Evolutionary conservation across 1,140 invertebrate species (phyloP), one percentile per base, ranked within the genome.

Genomic region (Anadara kagoshimensis): DNA sequence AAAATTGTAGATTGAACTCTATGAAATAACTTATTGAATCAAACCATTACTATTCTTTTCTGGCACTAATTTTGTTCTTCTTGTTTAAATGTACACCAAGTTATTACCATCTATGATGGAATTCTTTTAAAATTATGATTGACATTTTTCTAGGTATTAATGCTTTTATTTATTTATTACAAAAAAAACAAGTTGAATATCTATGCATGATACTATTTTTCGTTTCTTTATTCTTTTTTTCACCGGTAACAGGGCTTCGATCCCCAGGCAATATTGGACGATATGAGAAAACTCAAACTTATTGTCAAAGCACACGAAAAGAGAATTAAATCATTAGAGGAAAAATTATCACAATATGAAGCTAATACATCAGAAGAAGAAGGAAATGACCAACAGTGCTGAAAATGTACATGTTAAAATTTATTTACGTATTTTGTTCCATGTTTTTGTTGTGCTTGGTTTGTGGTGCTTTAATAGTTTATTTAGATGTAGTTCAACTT

Each of bases 221-320:
- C 22, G 14, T 56, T 56, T 22, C n/a, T 26, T 10, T 56, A 14
- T 29, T 56, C 22, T 22, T 56, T 22, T 22, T 56, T 56, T 56
- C 26, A 26, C 26, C 29, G 29, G 57, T 49, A 61, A 56, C 76
- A 86, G 85, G 85, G 83, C 53, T 86, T 86, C 76, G 85, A 87
- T 65, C 78, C 87, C n/a, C 82, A 87, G 79, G 82, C 76, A 18
- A 79, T 90, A 47, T 69, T 86, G 72, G 88, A 89, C 61, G 89
- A 90, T 78, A 87, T 90, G 66, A 81, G 88, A 67, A 89, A 89
- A 82, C 78, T 90, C 77, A 89, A 89, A 84, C 88, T 90, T 66
- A 90, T 90, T 69, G 86, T 89, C 18, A 89, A 89, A 80, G 89
- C 88, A 51, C 89, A 90, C 76, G 89, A 90, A 73, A 81, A 87